Evolutionary conservation across 2,888 invertebrate genomes (phyloP), one percentile per base, ranked within the genome.

Genomic region (Cerastis rubricosa): DNA sequence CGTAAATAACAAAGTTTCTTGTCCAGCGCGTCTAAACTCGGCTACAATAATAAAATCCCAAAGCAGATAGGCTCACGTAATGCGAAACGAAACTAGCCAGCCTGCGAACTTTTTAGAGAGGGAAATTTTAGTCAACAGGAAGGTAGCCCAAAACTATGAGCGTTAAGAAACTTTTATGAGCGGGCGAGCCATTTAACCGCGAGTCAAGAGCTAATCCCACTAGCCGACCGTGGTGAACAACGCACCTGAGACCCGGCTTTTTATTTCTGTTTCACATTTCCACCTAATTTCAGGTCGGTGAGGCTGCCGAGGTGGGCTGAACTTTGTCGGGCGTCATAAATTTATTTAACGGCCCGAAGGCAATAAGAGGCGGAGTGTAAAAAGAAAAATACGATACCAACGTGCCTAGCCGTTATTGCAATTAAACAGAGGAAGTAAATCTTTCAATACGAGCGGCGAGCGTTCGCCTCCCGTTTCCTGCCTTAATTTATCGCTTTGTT

Each of bases 371-470:
- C 94, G 94, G 96, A 95, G 96, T 95, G 96, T 96, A 95, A 96
- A 96, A 96, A 96, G 96, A 96, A 96, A 96, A 96, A 96, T 96
- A 96, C 96, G 96, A 96, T 96, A 96, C 96, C 96, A 95, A 96
- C 96, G 96, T 96, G 96, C 96, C 96, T 95, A 96, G 96, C 95
- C 96, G 96, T 96, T 96, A 96, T 96, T 96, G 96, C 96, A 96
- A 96, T 96, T 96, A 96, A 96, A 96, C 96, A 95, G 95, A 95
- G 96, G 96, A 96, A 96, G 96, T 96, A 96, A 96, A 96, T 96
- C 96, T 96, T 96, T 96, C 96, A 96, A 96, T 96, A 96, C 96
- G 95, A 95, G 95, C 94, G 90, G 93, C 92, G 91, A 93, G 90
- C 95, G 93, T 94, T 96, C 94, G 95, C 94, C 94, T 95, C 94